A percentile compares a stretch with the other conserved stretches of the same genome.
These are phyloP conservation scores for Nineta flava DNA, from an alignment of 2,888 invertebrate species.

Conservation along the genomic window DNA sequence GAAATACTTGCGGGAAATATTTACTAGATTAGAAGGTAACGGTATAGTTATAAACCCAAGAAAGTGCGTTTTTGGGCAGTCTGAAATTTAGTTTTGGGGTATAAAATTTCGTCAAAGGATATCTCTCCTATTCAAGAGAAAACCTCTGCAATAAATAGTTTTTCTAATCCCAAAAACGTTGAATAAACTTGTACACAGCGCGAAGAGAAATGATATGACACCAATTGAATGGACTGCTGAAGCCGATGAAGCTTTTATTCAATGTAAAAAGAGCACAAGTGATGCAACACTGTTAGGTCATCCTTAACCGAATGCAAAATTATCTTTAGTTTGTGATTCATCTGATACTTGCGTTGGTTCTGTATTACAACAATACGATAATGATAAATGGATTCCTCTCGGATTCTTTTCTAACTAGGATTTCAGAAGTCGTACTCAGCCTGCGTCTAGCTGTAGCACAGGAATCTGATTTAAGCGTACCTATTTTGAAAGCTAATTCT, in stretches of 20 bases:
- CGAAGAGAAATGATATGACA: neutral
- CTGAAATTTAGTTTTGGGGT: too few species aligned
- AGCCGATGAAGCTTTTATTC: constrained; percentile 15
- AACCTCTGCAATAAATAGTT: too few species aligned
- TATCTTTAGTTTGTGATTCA: constrained; percentile 20
- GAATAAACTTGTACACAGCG: neutral
- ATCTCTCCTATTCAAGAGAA: too few species aligned
- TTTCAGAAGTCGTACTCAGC: neutral
- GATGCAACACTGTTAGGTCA: constrained; percentile 19
- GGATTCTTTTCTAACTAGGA: neutral
- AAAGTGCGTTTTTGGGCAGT: too few species aligned
- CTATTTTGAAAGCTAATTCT: neutral
- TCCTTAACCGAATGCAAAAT: constrained; percentile 16
- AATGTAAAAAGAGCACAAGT: constrained; percentile 15
- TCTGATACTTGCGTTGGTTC: constrained; percentile 21
- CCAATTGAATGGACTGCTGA: neutral
- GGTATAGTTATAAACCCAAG: too few species aligned
- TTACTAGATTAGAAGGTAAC: too few species aligned
- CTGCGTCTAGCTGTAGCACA: constrained; percentile 11
- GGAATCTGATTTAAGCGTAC: neutral
- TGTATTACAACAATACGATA: constrained; percentile 18
- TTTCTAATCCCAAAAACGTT: too few species aligned
- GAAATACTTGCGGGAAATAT: too few species aligned
- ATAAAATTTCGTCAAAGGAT: too few species aligned
- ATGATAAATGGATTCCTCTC: constrained; percentile 17